Percentiles rank a stretch among this genome's conserved stretches.
Evolutionary conservation across 2,797 vertebrate genomes (phyloP).

Genomic region (Gymnocypris eckloni): DNA sequence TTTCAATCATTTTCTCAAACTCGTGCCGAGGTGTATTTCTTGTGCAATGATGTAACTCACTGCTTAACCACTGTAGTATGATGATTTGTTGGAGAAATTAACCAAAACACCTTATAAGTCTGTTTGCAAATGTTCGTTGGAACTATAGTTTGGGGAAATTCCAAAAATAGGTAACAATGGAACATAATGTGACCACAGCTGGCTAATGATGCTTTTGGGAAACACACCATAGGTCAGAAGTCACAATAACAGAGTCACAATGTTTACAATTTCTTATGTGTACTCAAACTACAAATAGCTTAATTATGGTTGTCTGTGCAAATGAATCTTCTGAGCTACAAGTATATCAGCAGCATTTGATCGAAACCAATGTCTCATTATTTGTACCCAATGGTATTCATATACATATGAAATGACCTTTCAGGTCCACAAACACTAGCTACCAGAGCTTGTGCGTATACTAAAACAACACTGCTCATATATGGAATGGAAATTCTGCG

Average conservation of each 20-base stretch:
- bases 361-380: background rate
- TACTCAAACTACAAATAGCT: background rate
- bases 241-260: background rate
- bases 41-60: background rate
- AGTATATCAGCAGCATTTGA: background rate
- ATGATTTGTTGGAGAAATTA: background rate
- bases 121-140: background rate
- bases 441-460: conserved; percentile 52
- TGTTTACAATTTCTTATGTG: background rate
- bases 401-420: background rate
- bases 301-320: background rate
- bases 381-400: background rate
- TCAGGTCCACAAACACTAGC: background rate
- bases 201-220: background rate
- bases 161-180: background rate
- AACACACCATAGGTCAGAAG: background rate
- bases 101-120: background rate
- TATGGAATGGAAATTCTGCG: conserved; percentile 78
- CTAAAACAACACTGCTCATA: conserved; percentile 72
- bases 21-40: background rate
- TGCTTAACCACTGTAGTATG: background rate
- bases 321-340: background rate
- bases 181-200: background rate
- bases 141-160: background rate
- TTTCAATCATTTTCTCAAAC: background rate